A percentile compares a stretch with the other conserved stretches of the same genome.
Conservation (phyloP, 2,797 vertebrate genomes). For the Centropyge bicolor region DNA sequence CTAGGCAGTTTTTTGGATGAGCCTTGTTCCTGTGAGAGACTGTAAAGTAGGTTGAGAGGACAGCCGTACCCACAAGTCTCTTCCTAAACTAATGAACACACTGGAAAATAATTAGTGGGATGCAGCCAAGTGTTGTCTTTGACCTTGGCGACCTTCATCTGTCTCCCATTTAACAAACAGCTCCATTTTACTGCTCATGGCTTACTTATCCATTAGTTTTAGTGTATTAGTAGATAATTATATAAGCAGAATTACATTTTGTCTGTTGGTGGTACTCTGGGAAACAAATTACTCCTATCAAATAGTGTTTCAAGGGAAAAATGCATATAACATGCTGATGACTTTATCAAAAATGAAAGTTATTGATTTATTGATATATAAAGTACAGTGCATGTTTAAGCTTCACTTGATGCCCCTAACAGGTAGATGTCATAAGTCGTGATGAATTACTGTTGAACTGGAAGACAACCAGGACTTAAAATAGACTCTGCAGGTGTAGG, state of each 20-base stretch:
- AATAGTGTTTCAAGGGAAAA: not conserved
- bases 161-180: constrained; percentile 44
- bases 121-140: constrained; percentile 59
- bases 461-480: constrained; percentile 9
- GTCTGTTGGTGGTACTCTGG: constrained; percentile 1
- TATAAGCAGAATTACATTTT: constrained; percentile 11
- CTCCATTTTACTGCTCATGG: constrained; percentile 23
- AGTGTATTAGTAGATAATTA: constrained; percentile 7
- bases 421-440: constrained; percentile 5
- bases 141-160: constrained; percentile 61
- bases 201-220: constrained; percentile 21
- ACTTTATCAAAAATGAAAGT: constrained; percentile 11
- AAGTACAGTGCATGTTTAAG: not conserved
- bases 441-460: constrained; percentile 11
- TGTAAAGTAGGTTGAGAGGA: constrained; percentile 72
- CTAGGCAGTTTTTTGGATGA: constrained; percentile 63
- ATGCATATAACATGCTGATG: not conserved
- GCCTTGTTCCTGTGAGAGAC: constrained; percentile 66
- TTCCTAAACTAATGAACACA: constrained; percentile 60
- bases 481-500: not conserved
- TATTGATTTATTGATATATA: constrained; percentile 17
- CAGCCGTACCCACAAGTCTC: constrained; percentile 57
- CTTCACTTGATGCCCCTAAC: constrained; percentile 1
- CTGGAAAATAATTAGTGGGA: constrained; percentile 64
- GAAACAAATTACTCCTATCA: not conserved